Conservation (phyloP, 2,113 vertebrate species). For the Xenotilapia leptura region DNA sequence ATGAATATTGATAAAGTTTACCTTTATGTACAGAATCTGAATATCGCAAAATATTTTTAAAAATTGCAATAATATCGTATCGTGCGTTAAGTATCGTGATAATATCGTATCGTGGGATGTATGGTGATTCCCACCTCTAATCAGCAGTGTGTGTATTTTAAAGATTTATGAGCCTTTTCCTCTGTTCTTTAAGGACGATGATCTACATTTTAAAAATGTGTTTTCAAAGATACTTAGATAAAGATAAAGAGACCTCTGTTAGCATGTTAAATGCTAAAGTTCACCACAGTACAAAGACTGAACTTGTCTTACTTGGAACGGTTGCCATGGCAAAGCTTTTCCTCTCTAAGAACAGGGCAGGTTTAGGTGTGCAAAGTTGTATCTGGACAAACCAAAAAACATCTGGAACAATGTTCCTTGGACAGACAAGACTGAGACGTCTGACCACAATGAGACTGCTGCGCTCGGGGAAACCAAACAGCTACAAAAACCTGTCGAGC, state of each 20-base stretch:
- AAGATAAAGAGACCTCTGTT: background rate
- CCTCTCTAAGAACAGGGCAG: background rate
- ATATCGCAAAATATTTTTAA: too few species aligned
- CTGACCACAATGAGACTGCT: background rate
- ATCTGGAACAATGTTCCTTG: fast-evolving
- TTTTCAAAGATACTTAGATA: background rate
- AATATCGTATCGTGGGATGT: too few species aligned
- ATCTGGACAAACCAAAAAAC: background rate
- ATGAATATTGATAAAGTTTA: too few species aligned
- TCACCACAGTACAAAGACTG: background rate
- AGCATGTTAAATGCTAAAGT: background rate
- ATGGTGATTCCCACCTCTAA: background rate
- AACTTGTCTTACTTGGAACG: background rate
- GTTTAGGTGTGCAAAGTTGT: background rate
- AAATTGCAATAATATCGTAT: too few species aligned
- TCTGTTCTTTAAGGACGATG: background rate
- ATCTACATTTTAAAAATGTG: background rate
- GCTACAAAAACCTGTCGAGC: background rate
- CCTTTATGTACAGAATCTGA: too few species aligned
- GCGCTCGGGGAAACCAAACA: background rate
- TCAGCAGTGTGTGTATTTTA: background rate
- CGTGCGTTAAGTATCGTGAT: too few species aligned
- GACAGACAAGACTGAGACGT: background rate
- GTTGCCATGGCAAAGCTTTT: background rate
- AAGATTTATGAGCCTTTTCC: fast-evolving